A percentile compares a stretch with the other conserved stretches of the same genome.
phyloP scores from a whole-genome alignment of 2,113 vertebrate genomes.

The Xiphophorus hellerii region DNA sequence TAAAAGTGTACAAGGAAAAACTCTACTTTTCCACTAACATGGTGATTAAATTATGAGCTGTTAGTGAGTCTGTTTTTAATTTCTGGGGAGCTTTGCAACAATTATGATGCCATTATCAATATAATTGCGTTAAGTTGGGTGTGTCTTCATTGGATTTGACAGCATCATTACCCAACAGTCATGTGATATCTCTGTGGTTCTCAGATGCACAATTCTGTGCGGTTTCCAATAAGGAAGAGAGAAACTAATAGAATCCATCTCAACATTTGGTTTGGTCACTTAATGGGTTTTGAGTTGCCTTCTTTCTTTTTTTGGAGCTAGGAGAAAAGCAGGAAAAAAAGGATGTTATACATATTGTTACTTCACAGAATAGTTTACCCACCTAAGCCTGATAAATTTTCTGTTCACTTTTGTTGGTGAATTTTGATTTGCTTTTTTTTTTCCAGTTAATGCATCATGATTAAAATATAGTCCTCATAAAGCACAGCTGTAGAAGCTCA shows the following conservation, averaged over 20 bases:
- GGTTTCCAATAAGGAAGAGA: neutral
- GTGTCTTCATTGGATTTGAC: neutral
- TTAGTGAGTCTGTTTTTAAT: neutral
- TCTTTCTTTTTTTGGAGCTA: too few relatives aligned
- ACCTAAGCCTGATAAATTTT: too few relatives aligned
- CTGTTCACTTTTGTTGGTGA: too few relatives aligned
- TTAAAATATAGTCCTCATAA: too few relatives aligned
- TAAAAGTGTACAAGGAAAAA: neutral
- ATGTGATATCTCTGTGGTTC: neutral
- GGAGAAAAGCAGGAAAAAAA: too few relatives aligned
- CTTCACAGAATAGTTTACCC: neutral
- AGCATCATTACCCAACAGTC: neutral
- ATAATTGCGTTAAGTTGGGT: neutral
- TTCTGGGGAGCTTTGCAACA: neutral
- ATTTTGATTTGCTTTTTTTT: too few relatives aligned
- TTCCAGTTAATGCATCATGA: too few relatives aligned
- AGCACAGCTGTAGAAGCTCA: too few relatives aligned
- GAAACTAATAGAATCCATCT: neutral
- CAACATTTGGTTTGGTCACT: neutral
- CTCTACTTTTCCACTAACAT: too few relatives aligned
- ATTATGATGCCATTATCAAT: neutral
- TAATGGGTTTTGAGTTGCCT: too few relatives aligned
- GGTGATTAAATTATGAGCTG: neutral
- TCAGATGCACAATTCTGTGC: neutral
- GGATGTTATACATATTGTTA: neutral